A percentile compares a stretch with the other conserved stretches of the same genome.
phyloP scores from a whole-genome alignment of 2,888 invertebrate genomes.

The Orthosia gothica region DNA sequence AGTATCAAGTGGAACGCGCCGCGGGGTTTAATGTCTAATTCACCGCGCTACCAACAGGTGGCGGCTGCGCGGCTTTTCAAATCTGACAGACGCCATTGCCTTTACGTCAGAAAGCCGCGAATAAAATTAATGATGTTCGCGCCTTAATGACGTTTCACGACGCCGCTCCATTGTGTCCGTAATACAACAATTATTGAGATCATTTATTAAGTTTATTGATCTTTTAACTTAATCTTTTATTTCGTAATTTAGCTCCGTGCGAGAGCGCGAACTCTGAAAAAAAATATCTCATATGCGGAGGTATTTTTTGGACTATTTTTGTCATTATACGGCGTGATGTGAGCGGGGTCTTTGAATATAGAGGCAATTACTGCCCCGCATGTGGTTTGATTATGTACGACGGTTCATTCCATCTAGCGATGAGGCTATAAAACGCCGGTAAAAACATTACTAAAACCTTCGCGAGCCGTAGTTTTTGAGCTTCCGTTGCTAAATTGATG shows the following conservation, averaged over 20 bases:
- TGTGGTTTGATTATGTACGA: constrained; percentile 91
- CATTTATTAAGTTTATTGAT: constrained; percentile 92
- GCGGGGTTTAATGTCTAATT: constrained; percentile 89
- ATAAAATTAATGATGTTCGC: constrained; percentile 92
- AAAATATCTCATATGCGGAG: constrained; percentile 91
- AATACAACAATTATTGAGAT: constrained; percentile 92
- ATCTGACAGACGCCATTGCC: constrained; percentile 91
- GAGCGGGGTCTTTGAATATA: constrained; percentile 90
- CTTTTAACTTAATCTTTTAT: constrained; percentile 92
- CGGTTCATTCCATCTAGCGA: constrained; percentile 88
- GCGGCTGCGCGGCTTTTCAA: constrained; percentile 89
- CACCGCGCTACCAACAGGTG: constrained; percentile 91
- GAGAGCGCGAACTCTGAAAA: constrained; percentile 90
- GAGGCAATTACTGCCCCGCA: constrained; percentile 91
- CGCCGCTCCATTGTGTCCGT: constrained; percentile 91
- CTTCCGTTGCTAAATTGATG: constrained; percentile 91
- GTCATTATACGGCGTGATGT: constrained; percentile 91
- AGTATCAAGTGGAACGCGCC: constrained; percentile 88
- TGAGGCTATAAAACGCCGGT: constrained; percentile 84
- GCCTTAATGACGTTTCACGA: constrained; percentile 91
- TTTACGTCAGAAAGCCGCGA: constrained; percentile 91
- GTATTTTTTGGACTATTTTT: constrained; percentile 91
- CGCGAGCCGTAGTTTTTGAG: constrained; percentile 85
- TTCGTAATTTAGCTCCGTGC: constrained; percentile 91
- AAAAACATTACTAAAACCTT: constrained; percentile 88